Conservation (phyloP, 2,113 vertebrate genomes). For the Eudorcas thomsonii region DNA sequence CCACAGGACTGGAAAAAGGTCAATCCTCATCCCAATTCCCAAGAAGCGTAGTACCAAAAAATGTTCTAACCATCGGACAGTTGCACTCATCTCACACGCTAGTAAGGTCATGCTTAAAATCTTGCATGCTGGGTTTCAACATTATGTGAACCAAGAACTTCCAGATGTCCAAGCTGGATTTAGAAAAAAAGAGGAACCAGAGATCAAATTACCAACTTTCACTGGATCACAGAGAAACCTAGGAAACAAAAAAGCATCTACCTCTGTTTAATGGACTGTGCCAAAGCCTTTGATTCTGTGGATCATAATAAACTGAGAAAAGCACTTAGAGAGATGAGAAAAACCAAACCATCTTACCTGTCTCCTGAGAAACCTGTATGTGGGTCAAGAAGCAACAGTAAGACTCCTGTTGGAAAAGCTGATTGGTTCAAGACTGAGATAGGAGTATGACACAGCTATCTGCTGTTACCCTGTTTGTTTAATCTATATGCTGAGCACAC, state of each 20-base stretch:
- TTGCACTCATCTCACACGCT: not conserved
- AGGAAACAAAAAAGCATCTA: not conserved
- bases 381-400: not conserved
- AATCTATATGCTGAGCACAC: not conserved
- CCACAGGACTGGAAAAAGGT: not conserved
- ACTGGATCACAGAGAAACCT: not conserved
- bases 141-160: not conserved
- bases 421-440: not conserved
- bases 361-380: not conserved
- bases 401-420: not conserved
- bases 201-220: not conserved
- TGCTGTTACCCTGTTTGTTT: not conserved
- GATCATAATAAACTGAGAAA: not conserved
- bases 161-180: not conserved
- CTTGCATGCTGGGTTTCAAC: not conserved
- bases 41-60: not conserved
- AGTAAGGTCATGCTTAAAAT: not conserved
- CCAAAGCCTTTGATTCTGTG: not conserved
- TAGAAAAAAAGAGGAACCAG: not conserved
- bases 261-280: not conserved
- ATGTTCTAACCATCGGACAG: not conserved
- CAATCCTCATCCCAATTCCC: not conserved
- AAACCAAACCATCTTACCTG: not conserved
- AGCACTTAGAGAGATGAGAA: not conserved
- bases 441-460: fast-evolving